Conservation (phyloP, 2,888 invertebrate genomes). For the Limnephilus marmoratus region DNA sequence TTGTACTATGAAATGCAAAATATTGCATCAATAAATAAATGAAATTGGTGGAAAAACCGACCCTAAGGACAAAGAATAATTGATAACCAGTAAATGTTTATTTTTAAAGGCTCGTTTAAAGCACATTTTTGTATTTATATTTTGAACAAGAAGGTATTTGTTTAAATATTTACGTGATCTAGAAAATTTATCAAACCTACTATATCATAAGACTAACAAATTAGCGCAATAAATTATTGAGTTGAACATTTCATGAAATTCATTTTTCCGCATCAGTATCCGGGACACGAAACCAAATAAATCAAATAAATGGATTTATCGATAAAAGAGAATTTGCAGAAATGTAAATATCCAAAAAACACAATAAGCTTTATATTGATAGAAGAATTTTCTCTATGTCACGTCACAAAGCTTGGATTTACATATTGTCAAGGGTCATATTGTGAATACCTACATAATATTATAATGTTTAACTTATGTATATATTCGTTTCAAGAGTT, state of each 20-base stretch:
- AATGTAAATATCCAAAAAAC: neutral
- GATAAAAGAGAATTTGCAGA: neutral
- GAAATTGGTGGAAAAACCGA: no score
- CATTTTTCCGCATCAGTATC: neutral
- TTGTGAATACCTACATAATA: neutral
- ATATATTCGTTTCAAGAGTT: neutral
- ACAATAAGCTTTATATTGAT: neutral
- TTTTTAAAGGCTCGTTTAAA: no score
- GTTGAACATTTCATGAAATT: neutral
- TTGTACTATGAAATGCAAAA: no score
- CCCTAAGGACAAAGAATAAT: no score
- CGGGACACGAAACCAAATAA: neutral
- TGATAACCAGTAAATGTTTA: no score
- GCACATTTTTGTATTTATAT: no score
- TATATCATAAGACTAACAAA: neutral
- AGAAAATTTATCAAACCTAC: neutral
- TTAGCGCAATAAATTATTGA: neutral
- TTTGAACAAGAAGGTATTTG: neutral
- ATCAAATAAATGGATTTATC: neutral
- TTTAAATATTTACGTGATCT: neutral
- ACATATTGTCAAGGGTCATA: neutral
- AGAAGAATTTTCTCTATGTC: neutral
- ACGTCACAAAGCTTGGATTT: neutral
- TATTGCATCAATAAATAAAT: no score
- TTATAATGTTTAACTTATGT: neutral